Evolutionary conservation across 2,113 vertebrate species (phyloP).

Genomic region (Poeciliopsis occidentalis): DNA sequence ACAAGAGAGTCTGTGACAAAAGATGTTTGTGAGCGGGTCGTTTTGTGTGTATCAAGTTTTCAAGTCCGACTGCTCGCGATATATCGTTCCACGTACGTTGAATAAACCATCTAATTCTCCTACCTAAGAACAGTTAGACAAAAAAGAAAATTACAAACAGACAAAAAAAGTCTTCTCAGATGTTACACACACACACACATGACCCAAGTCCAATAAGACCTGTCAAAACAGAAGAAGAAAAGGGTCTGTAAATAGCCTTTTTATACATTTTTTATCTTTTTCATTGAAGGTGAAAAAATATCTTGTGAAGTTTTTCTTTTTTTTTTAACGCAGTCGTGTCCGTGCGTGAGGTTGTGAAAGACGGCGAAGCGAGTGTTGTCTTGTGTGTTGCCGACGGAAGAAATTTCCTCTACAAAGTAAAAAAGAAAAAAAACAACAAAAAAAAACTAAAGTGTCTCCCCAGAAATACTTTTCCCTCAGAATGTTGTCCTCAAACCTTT

Average conservation of each 20-base stretch:
- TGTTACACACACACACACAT: slow-evolving; percentile 40
- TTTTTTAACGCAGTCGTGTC: slow-evolving; percentile 82
- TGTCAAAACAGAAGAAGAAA: slow-evolving; percentile 37
- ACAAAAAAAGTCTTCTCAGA: slow-evolving; percentile 41
- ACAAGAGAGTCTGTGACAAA: neutral
- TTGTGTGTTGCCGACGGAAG: slow-evolving; percentile 53
- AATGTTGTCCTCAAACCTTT: slow-evolving; percentile 44
- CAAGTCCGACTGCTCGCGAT: slow-evolving; percentile 16
- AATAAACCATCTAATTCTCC: slow-evolving; percentile 49
- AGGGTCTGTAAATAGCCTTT: slow-evolving; percentile 84
- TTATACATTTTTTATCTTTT: slow-evolving; percentile 98
- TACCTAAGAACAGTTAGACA: slow-evolving; percentile 56
- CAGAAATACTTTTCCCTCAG: slow-evolving; percentile 41
- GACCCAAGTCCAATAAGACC: slow-evolving; percentile 17
- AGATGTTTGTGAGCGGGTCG: slow-evolving; percentile 7
- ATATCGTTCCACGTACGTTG: slow-evolving; percentile 10
- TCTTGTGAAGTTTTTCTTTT: slow-evolving; percentile 85
- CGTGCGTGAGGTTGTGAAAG: slow-evolving; percentile 67
- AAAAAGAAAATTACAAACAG: slow-evolving; percentile 12
- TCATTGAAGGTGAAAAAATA: slow-evolving; percentile 93
- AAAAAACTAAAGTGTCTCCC: slow-evolving; percentile 28
- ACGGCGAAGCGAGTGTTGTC: slow-evolving; percentile 57
- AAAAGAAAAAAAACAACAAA: slow-evolving; percentile 19
- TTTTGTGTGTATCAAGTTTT: slow-evolving; percentile 41
- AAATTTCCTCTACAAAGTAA: slow-evolving; percentile 8